A percentile compares a stretch with the other conserved stretches of the same genome.
These are phyloP conservation scores for Ochropacha duplaris DNA, from an alignment of 2,888 invertebrate species.

Conservation along the genomic window DNA sequence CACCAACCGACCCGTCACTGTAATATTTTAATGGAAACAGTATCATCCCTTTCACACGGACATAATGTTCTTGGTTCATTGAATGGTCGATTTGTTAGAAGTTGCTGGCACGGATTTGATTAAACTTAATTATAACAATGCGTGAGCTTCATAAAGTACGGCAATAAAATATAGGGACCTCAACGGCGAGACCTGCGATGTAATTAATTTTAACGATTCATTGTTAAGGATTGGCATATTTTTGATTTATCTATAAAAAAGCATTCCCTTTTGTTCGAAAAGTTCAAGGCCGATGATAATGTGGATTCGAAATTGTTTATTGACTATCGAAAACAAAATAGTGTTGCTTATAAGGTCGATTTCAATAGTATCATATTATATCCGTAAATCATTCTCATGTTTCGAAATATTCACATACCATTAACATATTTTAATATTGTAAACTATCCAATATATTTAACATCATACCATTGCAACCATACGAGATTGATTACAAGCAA, in stretches of 20 bases:
- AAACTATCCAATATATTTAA: neutral
- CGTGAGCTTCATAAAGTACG: slow-evolving; percentile 36
- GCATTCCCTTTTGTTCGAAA: slow-evolving; percentile 54
- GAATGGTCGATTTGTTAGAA: neutral
- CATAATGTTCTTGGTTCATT: slow-evolving; percentile 1
- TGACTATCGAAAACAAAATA: slow-evolving; percentile 42
- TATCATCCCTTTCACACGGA: neutral
- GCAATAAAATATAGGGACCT: slow-evolving; percentile 35
- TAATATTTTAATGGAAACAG: no score
- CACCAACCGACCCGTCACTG: no score
- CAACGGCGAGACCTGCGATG: slow-evolving; percentile 19
- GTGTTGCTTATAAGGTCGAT: slow-evolving; percentile 15
- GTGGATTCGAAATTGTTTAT: slow-evolving; percentile 32
- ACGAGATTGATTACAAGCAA: slow-evolving; percentile 6
- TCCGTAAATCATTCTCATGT: neutral
- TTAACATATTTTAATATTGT: neutral
- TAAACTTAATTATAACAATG: slow-evolving; percentile 44
- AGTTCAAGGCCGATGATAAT: slow-evolving; percentile 50
- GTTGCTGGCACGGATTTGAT: slow-evolving; percentile 25
- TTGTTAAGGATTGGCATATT: slow-evolving; percentile 42
- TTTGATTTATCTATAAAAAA: slow-evolving; percentile 57
- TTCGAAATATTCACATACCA: neutral
- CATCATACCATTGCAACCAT: slow-evolving; percentile 1
- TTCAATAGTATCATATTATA: slow-evolving; percentile 16
- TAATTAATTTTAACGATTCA: slow-evolving; percentile 55